Percentiles rank a stretch among this genome's conserved stretches.
phyloP scores from a whole-genome alignment of 2,888 invertebrate species.

The Clanis bilineata region DNA sequence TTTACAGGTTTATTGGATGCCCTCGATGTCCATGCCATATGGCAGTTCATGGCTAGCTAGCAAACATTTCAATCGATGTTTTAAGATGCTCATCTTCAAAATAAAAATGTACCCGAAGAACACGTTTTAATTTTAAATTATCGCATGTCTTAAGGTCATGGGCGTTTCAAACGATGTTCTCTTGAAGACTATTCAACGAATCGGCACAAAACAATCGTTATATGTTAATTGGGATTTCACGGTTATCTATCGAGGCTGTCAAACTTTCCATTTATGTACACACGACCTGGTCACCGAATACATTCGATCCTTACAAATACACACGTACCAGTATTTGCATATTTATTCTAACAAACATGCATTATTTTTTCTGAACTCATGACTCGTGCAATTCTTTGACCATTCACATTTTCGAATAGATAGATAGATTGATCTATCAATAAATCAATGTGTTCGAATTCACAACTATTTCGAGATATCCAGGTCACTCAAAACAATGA shows the following conservation, averaged over 20 bases:
- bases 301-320: conserved; percentile 17
- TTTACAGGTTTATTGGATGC: conserved; percentile 40
- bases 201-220: conserved; percentile 58
- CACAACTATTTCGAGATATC: not conserved
- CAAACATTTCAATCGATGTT: not conserved
- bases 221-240: conserved; percentile 60
- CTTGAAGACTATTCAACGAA: conserved; percentile 44
- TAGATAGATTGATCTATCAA: not conserved
- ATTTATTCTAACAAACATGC: conserved; percentile 22
- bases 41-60: not conserved
- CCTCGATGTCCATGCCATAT: not conserved
- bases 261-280: conserved; percentile 56
- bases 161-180: conserved; percentile 37
- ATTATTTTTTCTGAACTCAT: not conserved
- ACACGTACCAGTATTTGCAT: conserved; percentile 4
- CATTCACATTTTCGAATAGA: not conserved
- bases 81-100: not conserved
- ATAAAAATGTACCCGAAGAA: conserved; percentile 19
- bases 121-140: conserved; percentile 35
- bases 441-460: not conserved
- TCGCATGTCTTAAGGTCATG: conserved; percentile 42
- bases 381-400: not conserved
- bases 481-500: not conserved
- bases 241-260: conserved; percentile 59
- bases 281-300: conserved; percentile 29